phyloP scores from a whole-genome alignment of 1,140 invertebrate genomes.

The Pissodes strobi region DNA sequence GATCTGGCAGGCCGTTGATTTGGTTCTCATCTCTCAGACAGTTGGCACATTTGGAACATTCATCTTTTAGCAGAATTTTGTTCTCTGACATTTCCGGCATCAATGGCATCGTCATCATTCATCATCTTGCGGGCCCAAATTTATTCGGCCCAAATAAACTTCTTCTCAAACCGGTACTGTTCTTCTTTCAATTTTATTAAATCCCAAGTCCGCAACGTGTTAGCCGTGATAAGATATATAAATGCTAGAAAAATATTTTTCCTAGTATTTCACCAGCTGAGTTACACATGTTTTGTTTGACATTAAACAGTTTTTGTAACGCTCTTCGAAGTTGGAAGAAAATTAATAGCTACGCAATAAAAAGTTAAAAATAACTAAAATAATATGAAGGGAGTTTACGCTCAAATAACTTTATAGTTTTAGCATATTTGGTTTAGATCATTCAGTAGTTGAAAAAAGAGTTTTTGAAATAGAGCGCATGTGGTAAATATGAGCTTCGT shows the following conservation, averaged over 20 bases:
- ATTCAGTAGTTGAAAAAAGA: too few species aligned
- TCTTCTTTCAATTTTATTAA: conserved; percentile 1
- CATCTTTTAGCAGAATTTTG: too few species aligned
- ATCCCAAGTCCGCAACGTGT: background rate
- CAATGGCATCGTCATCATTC: too few species aligned
- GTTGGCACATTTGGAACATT: background rate
- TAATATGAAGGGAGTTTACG: too few species aligned
- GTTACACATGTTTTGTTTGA: conserved; percentile 26
- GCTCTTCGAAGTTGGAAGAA: background rate
- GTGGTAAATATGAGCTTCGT: too few species aligned
- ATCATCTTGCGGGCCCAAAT: too few species aligned
- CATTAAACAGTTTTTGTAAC: conserved; percentile 11
- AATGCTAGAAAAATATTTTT: conserved; percentile 29
- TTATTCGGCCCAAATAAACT: too few species aligned
- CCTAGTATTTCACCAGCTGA: conserved; percentile 26
- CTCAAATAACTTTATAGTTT: too few species aligned
- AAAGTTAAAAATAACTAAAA: background rate
- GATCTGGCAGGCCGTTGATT: too few species aligned
- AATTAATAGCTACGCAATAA: conserved; percentile 14
- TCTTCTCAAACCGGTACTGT: conserved; percentile 6
- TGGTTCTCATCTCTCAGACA: background rate
- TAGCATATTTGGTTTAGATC: too few species aligned
- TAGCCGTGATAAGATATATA: conserved; percentile 17
- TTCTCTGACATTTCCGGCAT: too few species aligned
- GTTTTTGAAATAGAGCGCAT: too few species aligned